Evolutionary conservation across 2,888 invertebrate genomes (phyloP).

Genomic region (Caenorhabditis sp.): DNA sequence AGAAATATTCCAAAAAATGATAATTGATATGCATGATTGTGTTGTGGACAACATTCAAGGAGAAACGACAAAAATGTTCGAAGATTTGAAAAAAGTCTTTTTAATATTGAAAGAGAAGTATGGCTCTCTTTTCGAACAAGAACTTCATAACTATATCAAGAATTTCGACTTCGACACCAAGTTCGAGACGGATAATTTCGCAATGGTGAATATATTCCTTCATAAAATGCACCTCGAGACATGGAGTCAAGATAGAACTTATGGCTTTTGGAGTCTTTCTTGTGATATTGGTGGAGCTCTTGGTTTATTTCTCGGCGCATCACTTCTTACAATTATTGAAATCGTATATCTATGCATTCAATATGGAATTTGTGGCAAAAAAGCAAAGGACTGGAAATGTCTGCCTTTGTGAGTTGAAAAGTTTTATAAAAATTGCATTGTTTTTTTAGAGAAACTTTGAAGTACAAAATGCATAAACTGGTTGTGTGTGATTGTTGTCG

Average conservation of each 20-base stretch:
- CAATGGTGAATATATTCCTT: slow-evolving; percentile 68
- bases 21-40: slow-evolving; percentile 65
- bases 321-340: slow-evolving; percentile 67
- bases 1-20: slow-evolving; percentile 48
- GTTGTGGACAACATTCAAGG: slow-evolving; percentile 58
- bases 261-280: slow-evolving; percentile 68
- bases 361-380: slow-evolving; percentile 42
- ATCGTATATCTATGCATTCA: slow-evolving; percentile 61
- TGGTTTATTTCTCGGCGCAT: slow-evolving; percentile 68
- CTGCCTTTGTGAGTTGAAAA: slow-evolving; percentile 23
- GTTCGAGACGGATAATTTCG: slow-evolving; percentile 70
- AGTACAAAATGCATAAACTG: slow-evolving; percentile 8
- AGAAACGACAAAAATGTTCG: slow-evolving; percentile 52
- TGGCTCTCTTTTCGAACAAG: slow-evolving; percentile 65
- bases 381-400: slow-evolving; percentile 33
- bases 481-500: slow-evolving; percentile 14
- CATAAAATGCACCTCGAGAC: slow-evolving; percentile 70
- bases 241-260: slow-evolving; percentile 67
- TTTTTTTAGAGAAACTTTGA: slow-evolving; percentile 4
- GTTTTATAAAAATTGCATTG: neutral
- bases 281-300: slow-evolving; percentile 70
- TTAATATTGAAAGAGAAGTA: slow-evolving; percentile 53
- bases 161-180: slow-evolving; percentile 68
- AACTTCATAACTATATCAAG: slow-evolving; percentile 66
- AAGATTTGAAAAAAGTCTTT: slow-evolving; percentile 34